Evolutionary conservation across 2,888 invertebrate genomes (phyloP).

Genomic region (Eupeodes latifasciatus): DNA sequence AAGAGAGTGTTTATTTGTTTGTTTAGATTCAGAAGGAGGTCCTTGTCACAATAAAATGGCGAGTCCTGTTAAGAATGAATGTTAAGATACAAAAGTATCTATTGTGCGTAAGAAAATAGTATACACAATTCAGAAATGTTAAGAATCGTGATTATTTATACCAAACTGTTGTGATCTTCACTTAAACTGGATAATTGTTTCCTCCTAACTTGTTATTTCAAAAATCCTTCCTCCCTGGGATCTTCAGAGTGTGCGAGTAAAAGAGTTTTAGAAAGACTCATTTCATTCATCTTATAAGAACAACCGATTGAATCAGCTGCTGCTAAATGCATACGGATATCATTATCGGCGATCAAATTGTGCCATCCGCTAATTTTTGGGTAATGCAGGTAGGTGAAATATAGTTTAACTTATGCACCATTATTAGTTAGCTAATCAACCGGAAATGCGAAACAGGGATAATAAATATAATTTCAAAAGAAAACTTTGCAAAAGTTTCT

Average conservation of each 20-base stretch:
- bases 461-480: slow-evolving; percentile 48
- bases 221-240: background rate
- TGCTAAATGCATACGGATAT: slow-evolving; percentile 85
- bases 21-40: background rate
- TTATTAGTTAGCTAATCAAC: background rate
- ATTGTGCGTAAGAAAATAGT: background rate
- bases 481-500: background rate
- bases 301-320: slow-evolving; percentile 55
- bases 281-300: slow-evolving; percentile 27
- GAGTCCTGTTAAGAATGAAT: slow-evolving; percentile 42
- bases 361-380: slow-evolving; percentile 84
- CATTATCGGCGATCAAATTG: slow-evolving; percentile 84
- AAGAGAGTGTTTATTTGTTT: background rate
- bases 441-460: slow-evolving; percentile 4
- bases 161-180: slow-evolving; percentile 7
- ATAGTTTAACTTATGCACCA: background rate
- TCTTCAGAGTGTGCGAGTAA: slow-evolving; percentile 21
- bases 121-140: background rate
- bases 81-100: slow-evolving; percentile 41
- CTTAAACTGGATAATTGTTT: slow-evolving; percentile 18
- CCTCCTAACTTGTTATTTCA: background rate
- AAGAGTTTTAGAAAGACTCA: slow-evolving; percentile 43
- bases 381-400: slow-evolving; percentile 83
- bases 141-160: background rate
- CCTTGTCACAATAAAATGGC: slow-evolving; percentile 70